Conservation (phyloP, 2,113 vertebrate species). For the Phycodurus eques region DNA sequence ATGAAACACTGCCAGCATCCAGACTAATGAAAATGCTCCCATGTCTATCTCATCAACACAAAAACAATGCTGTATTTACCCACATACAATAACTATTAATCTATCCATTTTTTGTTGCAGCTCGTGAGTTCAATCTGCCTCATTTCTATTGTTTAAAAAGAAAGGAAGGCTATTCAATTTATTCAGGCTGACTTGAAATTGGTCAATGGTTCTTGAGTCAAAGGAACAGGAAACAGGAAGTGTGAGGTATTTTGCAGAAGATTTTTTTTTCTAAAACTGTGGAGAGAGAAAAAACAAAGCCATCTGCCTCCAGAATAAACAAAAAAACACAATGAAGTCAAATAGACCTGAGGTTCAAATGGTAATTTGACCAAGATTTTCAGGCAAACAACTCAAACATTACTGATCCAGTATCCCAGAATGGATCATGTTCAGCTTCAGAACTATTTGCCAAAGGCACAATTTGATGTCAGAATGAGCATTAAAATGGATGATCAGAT, state of each 20-base stretch:
- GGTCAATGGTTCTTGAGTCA: background rate
- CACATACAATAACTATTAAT: background rate
- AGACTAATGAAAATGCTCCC: background rate
- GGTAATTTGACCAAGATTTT: background rate
- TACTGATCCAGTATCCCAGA: too few species aligned
- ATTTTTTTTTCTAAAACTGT: background rate
- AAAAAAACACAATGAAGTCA: background rate
- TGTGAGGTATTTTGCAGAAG: background rate
- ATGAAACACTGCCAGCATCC: background rate
- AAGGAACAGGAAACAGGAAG: background rate
- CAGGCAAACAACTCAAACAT: background rate
- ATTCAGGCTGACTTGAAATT: background rate
- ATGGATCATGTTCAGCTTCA: too few species aligned
- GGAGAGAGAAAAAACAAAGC: background rate
- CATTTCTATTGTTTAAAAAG: conserved; percentile 1
- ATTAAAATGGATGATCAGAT: background rate
- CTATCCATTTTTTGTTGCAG: background rate
- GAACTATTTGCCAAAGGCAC: background rate
- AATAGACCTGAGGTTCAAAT: background rate
- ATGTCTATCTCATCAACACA: background rate
- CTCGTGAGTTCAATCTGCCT: background rate
- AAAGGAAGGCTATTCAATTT: background rate
- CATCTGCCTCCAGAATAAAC: background rate
- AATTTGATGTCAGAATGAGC: background rate
- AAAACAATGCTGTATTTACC: background rate